Evolutionary conservation across 2,113 vertebrate species (phyloP).

Genomic region (Monarcha castaneiventris): DNA sequence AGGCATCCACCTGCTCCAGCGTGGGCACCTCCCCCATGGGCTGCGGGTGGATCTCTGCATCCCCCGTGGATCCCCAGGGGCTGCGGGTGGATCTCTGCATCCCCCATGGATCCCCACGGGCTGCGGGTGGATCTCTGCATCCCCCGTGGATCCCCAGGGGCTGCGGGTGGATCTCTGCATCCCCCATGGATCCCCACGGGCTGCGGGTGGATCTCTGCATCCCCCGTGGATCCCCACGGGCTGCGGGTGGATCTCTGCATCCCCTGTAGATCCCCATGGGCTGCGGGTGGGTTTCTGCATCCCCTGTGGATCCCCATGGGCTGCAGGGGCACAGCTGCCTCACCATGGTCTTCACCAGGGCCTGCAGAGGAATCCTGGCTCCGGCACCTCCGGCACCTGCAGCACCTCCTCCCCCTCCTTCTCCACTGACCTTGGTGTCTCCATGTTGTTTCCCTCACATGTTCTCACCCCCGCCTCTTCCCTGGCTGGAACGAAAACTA

Average conservation of each 20-base stretch:
- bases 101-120: background rate
- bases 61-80: background rate
- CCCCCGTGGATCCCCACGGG: background rate
- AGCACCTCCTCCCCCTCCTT: background rate
- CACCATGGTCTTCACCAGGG: background rate
- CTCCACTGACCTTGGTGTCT: background rate
- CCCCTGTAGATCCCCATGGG: no score
- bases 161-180: background rate
- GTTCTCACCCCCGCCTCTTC: background rate
- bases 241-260: no score
- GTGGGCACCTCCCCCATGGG: background rate
- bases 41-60: background rate
- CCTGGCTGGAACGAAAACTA: background rate
- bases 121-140: background rate
- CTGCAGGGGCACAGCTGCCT: background rate
- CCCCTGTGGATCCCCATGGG: background rate
- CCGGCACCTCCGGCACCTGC: fast-evolving
- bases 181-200: background rate
- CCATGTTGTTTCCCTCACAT: background rate
- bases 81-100: background rate
- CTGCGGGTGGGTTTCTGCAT: background rate
- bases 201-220: background rate
- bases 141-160: background rate
- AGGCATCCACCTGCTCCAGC: background rate
- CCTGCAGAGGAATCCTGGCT: background rate